A percentile compares a stretch with the other conserved stretches of the same genome.
Evolutionary conservation across 2,797 vertebrate species (phyloP).

Genomic region (Pygocentrus nattereri): DNA sequence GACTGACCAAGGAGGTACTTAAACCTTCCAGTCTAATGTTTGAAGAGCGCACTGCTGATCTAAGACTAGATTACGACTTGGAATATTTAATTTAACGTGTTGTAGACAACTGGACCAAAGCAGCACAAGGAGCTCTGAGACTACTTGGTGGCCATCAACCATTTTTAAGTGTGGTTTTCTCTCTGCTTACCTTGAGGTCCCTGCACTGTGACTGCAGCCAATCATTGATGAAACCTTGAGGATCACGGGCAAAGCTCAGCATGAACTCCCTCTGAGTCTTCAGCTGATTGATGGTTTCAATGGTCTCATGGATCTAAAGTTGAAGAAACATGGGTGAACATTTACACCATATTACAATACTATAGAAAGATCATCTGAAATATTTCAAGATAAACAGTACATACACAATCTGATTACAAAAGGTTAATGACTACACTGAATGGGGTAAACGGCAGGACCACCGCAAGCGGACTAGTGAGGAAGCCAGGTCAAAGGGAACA

Average conservation of each 20-base stretch:
- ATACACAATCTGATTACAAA: background rate
- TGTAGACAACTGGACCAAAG: no score
- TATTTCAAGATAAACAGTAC: conserved; percentile 6
- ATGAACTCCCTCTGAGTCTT: conserved; percentile 99
- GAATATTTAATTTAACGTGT: no score
- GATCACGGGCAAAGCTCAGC: conserved; percentile 98
- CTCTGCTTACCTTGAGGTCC: conserved; percentile 90
- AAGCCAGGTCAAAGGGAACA: conserved; percentile 43
- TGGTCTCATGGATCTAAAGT: conserved; percentile 96
- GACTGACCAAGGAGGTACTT: background rate
- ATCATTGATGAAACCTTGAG: conserved; percentile 99
- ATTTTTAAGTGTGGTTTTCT: background rate
- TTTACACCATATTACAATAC: background rate
- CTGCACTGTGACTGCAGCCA: conserved; percentile 99
- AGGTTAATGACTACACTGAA: conserved; percentile 17
- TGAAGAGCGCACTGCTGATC: background rate
- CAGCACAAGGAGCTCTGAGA: no score
- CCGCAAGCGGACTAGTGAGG: background rate
- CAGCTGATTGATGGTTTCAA: conserved; percentile 99
- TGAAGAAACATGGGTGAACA: conserved; percentile 11
- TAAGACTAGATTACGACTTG: background rate
- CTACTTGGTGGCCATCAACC: no score
- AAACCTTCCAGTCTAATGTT: background rate
- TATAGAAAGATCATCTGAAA: conserved; percentile 4
- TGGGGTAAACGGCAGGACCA: background rate